Evolutionary conservation across 1,140 invertebrate genomes (phyloP).

Genomic region (Brachionus plicatilis): DNA sequence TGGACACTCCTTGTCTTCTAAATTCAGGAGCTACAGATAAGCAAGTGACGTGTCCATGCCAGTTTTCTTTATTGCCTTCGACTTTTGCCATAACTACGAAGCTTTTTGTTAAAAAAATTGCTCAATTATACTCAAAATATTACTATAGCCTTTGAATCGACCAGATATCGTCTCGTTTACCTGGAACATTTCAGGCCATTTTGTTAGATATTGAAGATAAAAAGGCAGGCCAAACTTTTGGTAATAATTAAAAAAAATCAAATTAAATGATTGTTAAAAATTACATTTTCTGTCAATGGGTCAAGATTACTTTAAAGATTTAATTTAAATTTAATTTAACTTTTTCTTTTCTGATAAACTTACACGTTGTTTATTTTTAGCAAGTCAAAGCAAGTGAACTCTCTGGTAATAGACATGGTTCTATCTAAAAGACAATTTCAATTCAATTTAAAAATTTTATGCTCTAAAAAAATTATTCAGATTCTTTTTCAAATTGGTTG

Average conservation of each 20-base stretch:
- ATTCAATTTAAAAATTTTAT: background rate
- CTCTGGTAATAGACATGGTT: slow-evolving; percentile 38
- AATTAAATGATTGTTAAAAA: slow-evolving; percentile 55
- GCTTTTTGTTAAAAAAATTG: background rate
- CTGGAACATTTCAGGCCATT: slow-evolving; percentile 99
- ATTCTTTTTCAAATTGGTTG: too few species aligned
- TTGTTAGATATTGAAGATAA: slow-evolving; percentile 92
- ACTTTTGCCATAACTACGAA: slow-evolving; percentile 90
- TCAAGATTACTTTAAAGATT: slow-evolving; percentile 73
- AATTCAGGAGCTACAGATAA: slow-evolving; percentile 91
- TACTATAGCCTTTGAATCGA: slow-evolving; percentile 97
- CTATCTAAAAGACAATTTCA: background rate
- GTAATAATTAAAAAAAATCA: background rate
- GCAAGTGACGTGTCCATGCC: slow-evolving; percentile 98
- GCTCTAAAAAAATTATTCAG: too few species aligned
- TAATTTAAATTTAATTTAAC: background rate
- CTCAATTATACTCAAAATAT: background rate
- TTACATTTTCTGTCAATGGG: slow-evolving; percentile 86
- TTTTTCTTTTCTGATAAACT: slow-evolving; percentile 53
- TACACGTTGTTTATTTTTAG: slow-evolving; percentile 93
- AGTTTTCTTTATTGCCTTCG: slow-evolving; percentile 86
- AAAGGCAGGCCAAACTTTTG: slow-evolving; percentile 86
- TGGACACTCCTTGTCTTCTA: slow-evolving; percentile 80
- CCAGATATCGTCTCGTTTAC: slow-evolving; percentile 87
- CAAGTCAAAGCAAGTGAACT: slow-evolving; percentile 63